phyloP scores from a whole-genome alignment of 2,888 invertebrate genomes.

The Caenorhabditis doughertyi region DNA sequence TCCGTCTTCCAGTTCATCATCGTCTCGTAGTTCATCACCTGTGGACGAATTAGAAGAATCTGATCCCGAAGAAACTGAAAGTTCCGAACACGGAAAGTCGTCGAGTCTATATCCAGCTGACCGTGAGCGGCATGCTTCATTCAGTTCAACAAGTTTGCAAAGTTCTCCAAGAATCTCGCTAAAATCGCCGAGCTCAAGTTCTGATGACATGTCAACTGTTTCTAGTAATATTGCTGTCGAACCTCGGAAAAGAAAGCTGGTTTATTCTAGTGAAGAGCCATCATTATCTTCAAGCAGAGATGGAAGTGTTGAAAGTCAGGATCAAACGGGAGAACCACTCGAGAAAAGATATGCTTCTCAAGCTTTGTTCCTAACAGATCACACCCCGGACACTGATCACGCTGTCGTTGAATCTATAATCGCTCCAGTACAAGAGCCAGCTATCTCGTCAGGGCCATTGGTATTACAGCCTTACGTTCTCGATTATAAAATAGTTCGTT shows the following conservation, averaged over 20 bases:
- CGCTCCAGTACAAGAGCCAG: neutral
- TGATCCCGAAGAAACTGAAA: neutral
- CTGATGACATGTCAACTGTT: neutral
- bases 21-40: neutral
- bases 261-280: neutral
- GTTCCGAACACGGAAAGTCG: neutral
- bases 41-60: neutral
- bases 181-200: neutral
- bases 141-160: conserved; percentile 44
- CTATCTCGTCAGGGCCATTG: conserved; percentile 3
- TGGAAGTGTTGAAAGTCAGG: neutral
- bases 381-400: neutral
- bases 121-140: conserved; percentile 14
- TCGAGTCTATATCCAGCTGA: neutral
- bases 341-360: conserved; percentile 5
- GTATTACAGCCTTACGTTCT: neutral
- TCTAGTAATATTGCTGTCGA: neutral
- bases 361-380: neutral
- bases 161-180: neutral
- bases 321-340: conserved; percentile 3
- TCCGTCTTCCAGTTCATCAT: neutral
- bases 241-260: conserved; percentile 5
- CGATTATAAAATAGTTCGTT: neutral
- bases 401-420: neutral
- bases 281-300: neutral